These are phyloP conservation scores for Spinibarbus caldwelli DNA, from an alignment of 2,797 vertebrate genomes.

Conservation along the genomic window DNA sequence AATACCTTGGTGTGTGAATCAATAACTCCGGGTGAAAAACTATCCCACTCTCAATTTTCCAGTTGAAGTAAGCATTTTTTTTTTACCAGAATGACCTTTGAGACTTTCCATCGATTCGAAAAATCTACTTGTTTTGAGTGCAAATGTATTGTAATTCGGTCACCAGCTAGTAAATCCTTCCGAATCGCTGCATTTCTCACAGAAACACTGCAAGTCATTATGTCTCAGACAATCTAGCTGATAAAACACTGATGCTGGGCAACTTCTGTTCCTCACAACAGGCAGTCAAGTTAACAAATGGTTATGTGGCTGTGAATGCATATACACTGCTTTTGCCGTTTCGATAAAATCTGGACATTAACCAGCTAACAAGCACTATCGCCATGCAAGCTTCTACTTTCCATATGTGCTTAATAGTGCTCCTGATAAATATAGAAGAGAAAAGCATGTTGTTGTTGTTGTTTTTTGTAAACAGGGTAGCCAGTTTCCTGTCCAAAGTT, in stretches of 20 bases:
- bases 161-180: neutral
- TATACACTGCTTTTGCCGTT: constrained; percentile 2
- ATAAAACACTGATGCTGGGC: constrained; percentile 20
- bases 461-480: neutral
- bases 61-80: constrained; percentile 15
- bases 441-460: neutral
- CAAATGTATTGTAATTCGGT: neutral
- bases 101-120: constrained; percentile 16
- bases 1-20: constrained; percentile 11
- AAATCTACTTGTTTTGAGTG: constrained; percentile 21
- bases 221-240: neutral
- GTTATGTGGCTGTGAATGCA: constrained; percentile 6
- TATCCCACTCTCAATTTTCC: constrained; percentile 12
- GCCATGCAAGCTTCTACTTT: constrained; percentile 28
- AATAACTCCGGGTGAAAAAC: constrained; percentile 10
- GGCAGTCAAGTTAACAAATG: constrained; percentile 30
- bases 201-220: constrained; percentile 21
- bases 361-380: constrained; percentile 32
- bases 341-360: constrained; percentile 34
- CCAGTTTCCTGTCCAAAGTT: neutral
- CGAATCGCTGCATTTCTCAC: neutral
- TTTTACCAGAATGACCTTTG: neutral
- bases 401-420: constrained; percentile 47
- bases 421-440: constrained; percentile 9
- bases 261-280: constrained; percentile 30